Base-by-base conservation (phyloP, 2,797 vertebrate genomes). In the Trachurus trachurus region DNA sequence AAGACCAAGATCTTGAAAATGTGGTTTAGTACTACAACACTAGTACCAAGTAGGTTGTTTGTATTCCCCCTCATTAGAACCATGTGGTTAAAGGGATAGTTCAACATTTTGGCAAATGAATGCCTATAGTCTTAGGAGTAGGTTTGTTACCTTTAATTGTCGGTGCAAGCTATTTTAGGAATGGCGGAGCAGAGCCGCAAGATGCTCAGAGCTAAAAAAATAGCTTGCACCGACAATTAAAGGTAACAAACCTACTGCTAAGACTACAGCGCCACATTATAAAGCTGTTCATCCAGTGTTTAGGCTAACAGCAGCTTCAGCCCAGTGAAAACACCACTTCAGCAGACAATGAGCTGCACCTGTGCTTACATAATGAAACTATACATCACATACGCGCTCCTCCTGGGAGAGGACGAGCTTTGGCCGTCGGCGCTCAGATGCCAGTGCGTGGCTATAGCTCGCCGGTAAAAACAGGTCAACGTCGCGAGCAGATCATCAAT, bases 401-500 rank as follows among this genome's bases (percentile, higher is more conserved):
- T 54, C 52, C 13, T 10, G 66, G 73, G 77, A 73, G 12, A 76
- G 60, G 59, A 71, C 61, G 56, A 29, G 67, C 70, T n/a, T n/a
- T 3, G 52, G 57, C 40, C 72, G 71, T 73, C 56, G 60, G 70
- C 63, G 49, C 40, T 54, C 80, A 80, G 80, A 85, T 79, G 62
- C 68, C 49, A 8, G 42, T 22, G 59, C 8, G 13, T 2, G 59
- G 37, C 56, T 85, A 54, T 26, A 26, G 81, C 65, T 87, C 40
- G 39, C 74, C 52, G 17, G 56, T 74, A 78, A 91, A 94, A 93
- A 73, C 76, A 83, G 90, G 93, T 90, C 92, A 91, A 67, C 66
- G 77, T 87, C 66, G 54, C 81, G 68, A 66, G 54, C 53, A 70
- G 68, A 83, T 92, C 89, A 94, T 95, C 89, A 92, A 93, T 93